Conservation (phyloP, 1,140 invertebrate genomes). For the Epicauta chinensis region DNA sequence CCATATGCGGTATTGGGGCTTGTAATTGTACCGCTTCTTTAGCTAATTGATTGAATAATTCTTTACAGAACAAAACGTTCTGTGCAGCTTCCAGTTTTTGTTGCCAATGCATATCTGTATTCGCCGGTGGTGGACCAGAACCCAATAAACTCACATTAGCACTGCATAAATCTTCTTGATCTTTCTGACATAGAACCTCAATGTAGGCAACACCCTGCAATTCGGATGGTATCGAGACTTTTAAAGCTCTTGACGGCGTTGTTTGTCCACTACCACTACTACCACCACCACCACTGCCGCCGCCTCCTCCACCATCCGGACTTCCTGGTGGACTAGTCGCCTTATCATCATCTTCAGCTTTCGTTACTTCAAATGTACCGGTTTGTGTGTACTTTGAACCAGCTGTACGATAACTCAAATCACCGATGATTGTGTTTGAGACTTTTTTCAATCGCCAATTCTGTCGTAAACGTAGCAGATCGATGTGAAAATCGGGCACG, state of each 20-base stretch:
- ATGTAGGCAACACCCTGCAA: slow-evolving; percentile 94
- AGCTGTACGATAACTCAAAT: slow-evolving; percentile 89
- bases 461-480: slow-evolving; percentile 80
- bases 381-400: slow-evolving; percentile 90
- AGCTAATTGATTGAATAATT: slow-evolving; percentile 90
- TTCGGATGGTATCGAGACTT: slow-evolving; percentile 88
- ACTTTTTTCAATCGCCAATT: slow-evolving; percentile 96
- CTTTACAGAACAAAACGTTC: slow-evolving; percentile 96
- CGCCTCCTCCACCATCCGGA: slow-evolving; percentile 41
- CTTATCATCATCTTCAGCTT: slow-evolving; percentile 78
- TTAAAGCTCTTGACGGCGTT: slow-evolving; percentile 70
- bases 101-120: slow-evolving; percentile 84
- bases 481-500: slow-evolving; percentile 86
- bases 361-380: slow-evolving; percentile 94
- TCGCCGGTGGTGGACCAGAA: slow-evolving; percentile 54
- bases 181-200: slow-evolving; percentile 89
- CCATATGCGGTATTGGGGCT: slow-evolving; percentile 90
- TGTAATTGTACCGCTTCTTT: slow-evolving; percentile 91
- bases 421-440: slow-evolving; percentile 90
- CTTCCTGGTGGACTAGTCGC: slow-evolving; percentile 48
- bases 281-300: slow-evolving; percentile 34
- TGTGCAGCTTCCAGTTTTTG: slow-evolving; percentile 92
- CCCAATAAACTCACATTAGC: slow-evolving; percentile 67
- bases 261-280: too few relatives aligned
- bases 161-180: slow-evolving; percentile 77